Percentiles rank a stretch among this genome's conserved stretches.
Evolutionary conservation across 2,888 invertebrate species (phyloP).

Genomic region (Chloroclysta siterata): DNA sequence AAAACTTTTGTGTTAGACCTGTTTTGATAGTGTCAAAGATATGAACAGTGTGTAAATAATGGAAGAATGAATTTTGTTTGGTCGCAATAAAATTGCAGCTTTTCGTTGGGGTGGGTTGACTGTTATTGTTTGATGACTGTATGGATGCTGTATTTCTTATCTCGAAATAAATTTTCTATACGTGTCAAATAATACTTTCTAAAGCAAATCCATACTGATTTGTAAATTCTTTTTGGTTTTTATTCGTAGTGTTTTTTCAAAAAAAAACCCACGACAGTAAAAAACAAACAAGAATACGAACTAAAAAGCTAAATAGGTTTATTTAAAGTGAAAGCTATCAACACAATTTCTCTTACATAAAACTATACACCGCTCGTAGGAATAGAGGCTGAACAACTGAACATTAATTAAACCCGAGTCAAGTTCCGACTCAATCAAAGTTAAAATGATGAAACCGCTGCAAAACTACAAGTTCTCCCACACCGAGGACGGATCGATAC

Average conservation of each 20-base stretch:
- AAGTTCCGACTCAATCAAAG: constrained; percentile 37
- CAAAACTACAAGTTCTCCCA: constrained; percentile 34
- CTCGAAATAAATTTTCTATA: not conserved
- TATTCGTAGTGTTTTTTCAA: too few species aligned
- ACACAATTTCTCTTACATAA: not conserved
- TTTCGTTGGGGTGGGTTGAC: constrained; percentile 11
- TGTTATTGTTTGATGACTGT: constrained; percentile 23
- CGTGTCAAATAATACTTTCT: not conserved
- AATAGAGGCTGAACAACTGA: constrained; percentile 11
- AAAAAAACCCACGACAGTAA: too few species aligned
- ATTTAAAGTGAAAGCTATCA: too few species aligned
- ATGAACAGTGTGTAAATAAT: constrained; percentile 57
- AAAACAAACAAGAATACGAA: too few species aligned
- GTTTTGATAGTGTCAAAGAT: constrained; percentile 79
- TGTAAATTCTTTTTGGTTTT: too few species aligned
- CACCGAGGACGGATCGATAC: constrained; percentile 33
- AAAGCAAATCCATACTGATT: too few species aligned
- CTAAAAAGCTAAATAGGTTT: too few species aligned
- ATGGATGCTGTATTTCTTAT: constrained; percentile 4
- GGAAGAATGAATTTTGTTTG: constrained; percentile 26
- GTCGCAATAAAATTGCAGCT: constrained; percentile 28
- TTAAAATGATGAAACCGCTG: constrained; percentile 37
- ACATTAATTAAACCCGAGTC: constrained; percentile 35
- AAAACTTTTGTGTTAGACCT: constrained; percentile 59
- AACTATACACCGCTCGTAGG: not conserved